Evolutionary conservation across 2,113 vertebrate species (phyloP), one percentile per base, ranked within the genome.

Genomic region (Sphyrna mokarran): DNA sequence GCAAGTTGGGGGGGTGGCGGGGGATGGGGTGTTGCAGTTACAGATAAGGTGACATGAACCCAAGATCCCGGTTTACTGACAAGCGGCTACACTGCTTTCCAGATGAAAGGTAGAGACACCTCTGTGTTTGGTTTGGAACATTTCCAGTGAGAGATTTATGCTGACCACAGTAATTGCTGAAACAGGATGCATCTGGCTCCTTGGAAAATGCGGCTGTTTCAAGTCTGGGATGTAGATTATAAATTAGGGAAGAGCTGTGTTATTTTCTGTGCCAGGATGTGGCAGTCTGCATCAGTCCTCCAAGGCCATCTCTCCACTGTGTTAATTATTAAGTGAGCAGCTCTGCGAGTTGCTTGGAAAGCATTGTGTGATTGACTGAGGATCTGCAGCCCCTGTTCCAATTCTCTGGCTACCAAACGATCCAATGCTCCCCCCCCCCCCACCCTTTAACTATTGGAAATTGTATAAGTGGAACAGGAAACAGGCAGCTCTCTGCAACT

Each of bases 121-220:
- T 58, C 58, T 61, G 54, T 90, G 48, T 58, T 61, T 61, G 54
- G 33, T 89, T 48, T 89, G 54, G 87, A 90, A 1, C 29, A n/a
- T 61, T 83, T 40, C 80, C 80, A 83, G 80, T 61, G 87, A 90
- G 29, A 26, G 87, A 90, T 90, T 90, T 61, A 90, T 90, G 26
- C 10, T 63, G 58, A 33, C 87, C 26, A 90, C 87, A 63, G 26
- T 26, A n/a, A 29, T 29, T 5, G 13, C 29, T 61, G 11, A 63
- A 90, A 61, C 54, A 61, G 54, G 48, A 33, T 90, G 29, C 4
- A 61, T 61, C 80, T 61, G 54, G 26, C 29, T 61, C 54, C 23
- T 61, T 29, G 33, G 14, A 54, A 20, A 58, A 58, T 0, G 2
- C 29, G 48, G 61, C 33, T 26, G 16, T 58, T 90, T 23, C 26